Evolutionary conservation across 2,888 invertebrate species (phyloP), one percentile per base, ranked within the genome.

Genomic region (Camponotus fellah): DNA sequence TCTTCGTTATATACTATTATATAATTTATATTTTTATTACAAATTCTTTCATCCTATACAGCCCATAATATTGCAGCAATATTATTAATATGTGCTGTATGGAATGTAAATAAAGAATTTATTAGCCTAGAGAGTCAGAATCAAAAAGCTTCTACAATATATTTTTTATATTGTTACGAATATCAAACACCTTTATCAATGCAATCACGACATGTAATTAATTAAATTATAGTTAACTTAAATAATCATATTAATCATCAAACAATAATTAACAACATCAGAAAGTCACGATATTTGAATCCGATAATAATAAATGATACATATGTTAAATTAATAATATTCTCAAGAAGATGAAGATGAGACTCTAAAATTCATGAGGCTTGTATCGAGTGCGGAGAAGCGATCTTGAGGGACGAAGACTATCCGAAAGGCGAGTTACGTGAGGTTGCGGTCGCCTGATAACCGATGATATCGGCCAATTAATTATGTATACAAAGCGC

Each of bases 381-480:
- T 32, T 21, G 14, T 46, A 37, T 21, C 21, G 65, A 5, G 17
- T 6, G 1, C 32, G 10, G 34, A 26, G 17, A 32, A 76, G 12
- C 2, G 53, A 4, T 1, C 14, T 17, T 37, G 12, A 4, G 9
- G 12, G 12, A 34, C 14, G 10, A 6, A 21, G 12, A 56, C 40
- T 12, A 14, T 68, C 68, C 32, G 21, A 34, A 43, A 60, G n/a
- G 9, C 58, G 32, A 77, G 34, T 80, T 80, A 49, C 37, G 79
- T 12, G 10, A 60, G 17, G 26, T 40, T 56, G 10, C 21, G 34
- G 58, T 12, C 3, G 17, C 12, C 37, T 37, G 79, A 72, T 80
- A 80, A 80, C 9, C 21, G 26, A 17, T 58, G 72, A 71, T 80
- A 46, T 46, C 79, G 43, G 17, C 6, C 26, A 60, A 79, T 60